Evolutionary conservation across 2,888 invertebrate species (phyloP), one percentile per base, ranked within the genome.

Genomic region (Drosophila nigricruria): DNA sequence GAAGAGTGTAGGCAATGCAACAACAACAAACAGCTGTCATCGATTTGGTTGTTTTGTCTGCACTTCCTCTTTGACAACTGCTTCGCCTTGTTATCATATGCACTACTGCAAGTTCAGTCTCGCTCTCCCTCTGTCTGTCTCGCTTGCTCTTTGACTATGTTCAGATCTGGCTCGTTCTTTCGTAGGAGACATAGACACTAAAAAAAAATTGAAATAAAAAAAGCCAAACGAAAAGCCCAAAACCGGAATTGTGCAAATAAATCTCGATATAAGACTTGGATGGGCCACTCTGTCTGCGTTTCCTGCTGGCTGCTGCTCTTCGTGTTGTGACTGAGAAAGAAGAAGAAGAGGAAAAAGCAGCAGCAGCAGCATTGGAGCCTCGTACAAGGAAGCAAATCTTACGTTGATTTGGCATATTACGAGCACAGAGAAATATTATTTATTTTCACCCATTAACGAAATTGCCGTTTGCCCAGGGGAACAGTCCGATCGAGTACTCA

Each of bases 221-320:
- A 74, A 74, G 64, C 75, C 65, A 75, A 81, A 73, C 70, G 71
- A 75, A 79, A 65, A 70, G 61, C 73, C 77, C 49, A 80, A 87
- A 86, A 88, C 86, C 86, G 88, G 87, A 87, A 87, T 86, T 83
- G 85, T 86, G 88, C 88, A 87, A 87, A 87, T 87, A 87, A 87
- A 88, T 88, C 88, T 83, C 79, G 75, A 81, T 82, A 86, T 73
- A 74, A 77, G 75, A 57, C 70, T 63, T 52, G 66, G 71, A 56
- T 56, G 56, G 56, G 56, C 56, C 56, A 42, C 56, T 36, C 36
- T 56, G 43, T 74, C 70, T 68, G 34, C 45, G 61, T 71, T 73
- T 82, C 60, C 74, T 61, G 63, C 56, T 69, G 38, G 63, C 56
- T 69, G 38, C 43, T 70, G 27, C 49, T 47, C 25, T 50, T 40